phyloP scores from a whole-genome alignment of 2,113 vertebrate species.

The Irena cyanogastra region DNA sequence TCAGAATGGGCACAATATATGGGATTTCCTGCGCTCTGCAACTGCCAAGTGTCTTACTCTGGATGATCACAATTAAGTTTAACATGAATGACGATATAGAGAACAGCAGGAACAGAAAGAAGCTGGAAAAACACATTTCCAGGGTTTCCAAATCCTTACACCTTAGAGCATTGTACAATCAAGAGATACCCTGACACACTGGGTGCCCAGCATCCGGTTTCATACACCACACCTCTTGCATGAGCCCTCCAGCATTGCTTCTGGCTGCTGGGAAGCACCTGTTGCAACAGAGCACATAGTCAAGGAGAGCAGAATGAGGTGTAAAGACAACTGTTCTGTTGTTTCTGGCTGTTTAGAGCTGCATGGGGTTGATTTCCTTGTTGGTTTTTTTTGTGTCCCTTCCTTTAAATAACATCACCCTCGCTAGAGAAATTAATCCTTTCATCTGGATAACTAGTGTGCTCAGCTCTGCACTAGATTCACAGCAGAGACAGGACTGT shows the following conservation, averaged over 20 bases:
- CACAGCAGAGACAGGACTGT: background rate
- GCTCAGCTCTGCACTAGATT: background rate
- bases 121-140: background rate
- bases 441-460: background rate
- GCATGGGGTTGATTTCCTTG: background rate
- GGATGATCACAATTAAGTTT: background rate
- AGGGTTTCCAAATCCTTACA: background rate
- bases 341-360: background rate
- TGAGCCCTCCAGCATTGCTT: background rate
- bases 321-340: background rate
- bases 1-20: background rate
- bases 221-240: background rate
- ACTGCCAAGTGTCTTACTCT: background rate
- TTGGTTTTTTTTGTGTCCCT: background rate
- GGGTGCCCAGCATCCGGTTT: background rate
- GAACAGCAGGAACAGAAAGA: background rate
- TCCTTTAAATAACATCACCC: background rate
- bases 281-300: background rate
- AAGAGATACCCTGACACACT: background rate
- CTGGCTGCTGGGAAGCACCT: background rate
- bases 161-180: background rate
- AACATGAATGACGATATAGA: background rate
- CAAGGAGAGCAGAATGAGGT: background rate
- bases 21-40: background rate
- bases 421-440: background rate